These are phyloP conservation scores for Donacobius atricapilla DNA, from an alignment of 2,113 vertebrate species.

Conservation along the genomic window DNA sequence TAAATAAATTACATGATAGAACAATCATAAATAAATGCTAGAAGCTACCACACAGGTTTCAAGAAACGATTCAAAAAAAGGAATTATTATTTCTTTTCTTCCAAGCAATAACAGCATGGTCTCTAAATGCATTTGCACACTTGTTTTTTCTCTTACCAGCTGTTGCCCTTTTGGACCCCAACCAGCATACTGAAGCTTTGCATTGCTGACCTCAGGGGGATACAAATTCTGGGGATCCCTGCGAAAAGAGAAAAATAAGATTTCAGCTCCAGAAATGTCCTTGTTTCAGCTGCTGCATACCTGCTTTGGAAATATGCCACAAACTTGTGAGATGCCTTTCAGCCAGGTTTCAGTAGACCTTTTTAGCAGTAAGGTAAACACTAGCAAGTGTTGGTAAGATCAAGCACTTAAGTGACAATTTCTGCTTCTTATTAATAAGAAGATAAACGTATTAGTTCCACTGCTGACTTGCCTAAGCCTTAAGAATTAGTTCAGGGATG, in stretches of 20 bases:
- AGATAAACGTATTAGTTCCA: background rate
- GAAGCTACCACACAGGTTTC: background rate
- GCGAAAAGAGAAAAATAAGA: constrained; percentile 43
- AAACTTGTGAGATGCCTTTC: background rate
- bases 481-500: background rate
- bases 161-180: constrained; percentile 96
- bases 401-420: background rate
- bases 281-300: background rate
- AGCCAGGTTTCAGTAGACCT: background rate
- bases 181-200: constrained; percentile 92
- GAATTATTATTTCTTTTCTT: background rate
- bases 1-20: background rate
- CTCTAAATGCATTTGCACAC: background rate
- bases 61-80: background rate
- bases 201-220: constrained; percentile 92
- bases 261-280: background rate
- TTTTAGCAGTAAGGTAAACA: background rate
- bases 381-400: background rate
- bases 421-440: background rate
- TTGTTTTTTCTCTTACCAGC: constrained; percentile 83
- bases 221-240: constrained; percentile 92
- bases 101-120: background rate
- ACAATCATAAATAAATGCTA: background rate
- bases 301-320: background rate
- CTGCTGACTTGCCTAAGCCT: background rate